Evolutionary conservation across 1,140 invertebrate genomes (phyloP), one percentile per base, ranked within the genome.

Genomic region (Cotesia glomerata): DNA sequence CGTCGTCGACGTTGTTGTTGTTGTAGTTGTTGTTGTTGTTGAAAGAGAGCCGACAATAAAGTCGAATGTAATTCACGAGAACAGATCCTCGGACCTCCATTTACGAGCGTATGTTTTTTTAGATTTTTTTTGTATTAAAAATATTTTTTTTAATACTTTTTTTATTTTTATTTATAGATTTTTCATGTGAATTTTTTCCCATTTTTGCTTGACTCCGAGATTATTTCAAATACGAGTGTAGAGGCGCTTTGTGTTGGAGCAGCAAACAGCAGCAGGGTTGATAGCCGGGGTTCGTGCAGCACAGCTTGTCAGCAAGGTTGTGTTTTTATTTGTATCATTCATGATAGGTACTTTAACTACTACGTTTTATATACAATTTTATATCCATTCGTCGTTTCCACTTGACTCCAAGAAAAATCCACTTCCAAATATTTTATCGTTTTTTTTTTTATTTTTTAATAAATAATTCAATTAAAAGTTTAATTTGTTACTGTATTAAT

Each of bases 241-340:
- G 83, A 74, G 68, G 64, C 80, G 80, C 78, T 84, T 82, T 85
- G 82, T 85, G 82, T 85, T 71, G 79, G 84, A 84, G 81, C 86
- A 87, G 84, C 85, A 86, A 87, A 86, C 86, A 87, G 85, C 86
- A 87, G 85, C 85, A 76, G 82, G 85, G 84, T 85, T 87, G 83
- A 79, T 86, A 86, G 84, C 82, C 75, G 71, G 86, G 84, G 78
- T 86, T 86, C 86, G 86, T 87, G 86, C 86, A 87, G 85, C 85
- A 85, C 86, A 87, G 86, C 86, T 87, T 87, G 86, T 86, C 86
- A 87, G 86, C 86, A 87, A 82, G 85, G 83, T 86, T 84, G 84
- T 86, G 82, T 86, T 82, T 45, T 80, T 62, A 71, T 61, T 72
- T 75, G 82, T 84, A 83, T 86, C 80, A 82, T 84, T 84, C 80